A percentile compares a stretch with the other conserved stretches of the same genome.
Evolutionary conservation across 2,888 invertebrate genomes (phyloP).

Genomic region (Mesoligia furuncula): DNA sequence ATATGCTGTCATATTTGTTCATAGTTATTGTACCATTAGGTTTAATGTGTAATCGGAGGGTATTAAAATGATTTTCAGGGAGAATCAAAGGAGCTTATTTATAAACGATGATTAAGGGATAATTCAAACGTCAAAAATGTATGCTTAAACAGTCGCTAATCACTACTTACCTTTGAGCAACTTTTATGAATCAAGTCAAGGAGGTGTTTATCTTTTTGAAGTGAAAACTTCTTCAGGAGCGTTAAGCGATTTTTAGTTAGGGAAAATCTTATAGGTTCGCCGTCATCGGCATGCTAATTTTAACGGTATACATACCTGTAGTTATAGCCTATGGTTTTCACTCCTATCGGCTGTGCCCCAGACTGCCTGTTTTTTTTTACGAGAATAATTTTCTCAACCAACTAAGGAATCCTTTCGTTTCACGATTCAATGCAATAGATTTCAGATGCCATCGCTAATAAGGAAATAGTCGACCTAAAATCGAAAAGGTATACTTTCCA

Average conservation of each 20-base stretch:
- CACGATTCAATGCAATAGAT: neutral
- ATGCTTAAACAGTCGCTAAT: no score
- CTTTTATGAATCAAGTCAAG: no score
- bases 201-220: neutral
- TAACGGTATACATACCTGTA: neutral
- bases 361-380: neutral
- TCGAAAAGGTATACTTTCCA: neutral
- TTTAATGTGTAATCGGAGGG: neutral
- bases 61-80: neutral
- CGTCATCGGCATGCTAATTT: neutral
- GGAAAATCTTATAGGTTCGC: neutral
- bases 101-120: no score
- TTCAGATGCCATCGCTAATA: neutral
- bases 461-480: neutral
- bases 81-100: neutral
- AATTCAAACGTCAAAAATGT: no score
- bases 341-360: neutral
- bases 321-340: neutral
- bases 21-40: slow-evolving; percentile 26
- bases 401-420: neutral
- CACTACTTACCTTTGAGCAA: no score
- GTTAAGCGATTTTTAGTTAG: neutral
- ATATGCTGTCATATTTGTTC: slow-evolving; percentile 42
- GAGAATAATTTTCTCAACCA: neutral
- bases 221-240: neutral